Evolutionary conservation across 1,140 invertebrate species (phyloP).

Genomic region (Pogonus chalceus): DNA sequence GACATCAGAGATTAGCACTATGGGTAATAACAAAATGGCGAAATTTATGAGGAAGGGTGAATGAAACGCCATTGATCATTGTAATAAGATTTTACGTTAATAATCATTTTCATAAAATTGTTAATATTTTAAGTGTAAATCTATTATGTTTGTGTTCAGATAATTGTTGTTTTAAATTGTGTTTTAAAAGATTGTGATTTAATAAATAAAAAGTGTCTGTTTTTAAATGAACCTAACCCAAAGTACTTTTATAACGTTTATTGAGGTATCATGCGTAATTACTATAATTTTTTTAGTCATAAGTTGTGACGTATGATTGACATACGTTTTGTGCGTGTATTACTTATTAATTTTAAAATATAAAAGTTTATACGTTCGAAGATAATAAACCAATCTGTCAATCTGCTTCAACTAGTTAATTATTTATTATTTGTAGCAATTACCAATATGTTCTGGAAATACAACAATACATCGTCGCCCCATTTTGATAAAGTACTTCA

Average conservation of each 20-base stretch:
- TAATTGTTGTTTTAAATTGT: neutral
- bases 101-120: neutral
- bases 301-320: neutral
- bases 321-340: slow-evolving; percentile 6
- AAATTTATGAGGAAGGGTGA: neutral
- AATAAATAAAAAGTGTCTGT: neutral
- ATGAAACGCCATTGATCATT: slow-evolving; percentile 5
- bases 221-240: slow-evolving; percentile 33
- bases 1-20: too few relatives aligned
- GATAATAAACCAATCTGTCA: neutral
- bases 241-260: slow-evolving; percentile 23
- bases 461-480: slow-evolving; percentile 57
- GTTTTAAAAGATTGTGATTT: neutral
- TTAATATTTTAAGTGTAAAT: slow-evolving; percentile 1
- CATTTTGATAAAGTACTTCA: slow-evolving; percentile 64
- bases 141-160: neutral
- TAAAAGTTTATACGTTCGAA: neutral
- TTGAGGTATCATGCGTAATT: slow-evolving; percentile 16
- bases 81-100: neutral
- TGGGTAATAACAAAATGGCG: neutral
- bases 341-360: slow-evolving; percentile 3
- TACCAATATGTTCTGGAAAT: slow-evolving; percentile 70
- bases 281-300: neutral
- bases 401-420: neutral
- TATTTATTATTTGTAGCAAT: slow-evolving; percentile 14